These are phyloP conservation scores for Mythimna lalbum DNA, from an alignment of 2,888 invertebrate species.

Conservation along the genomic window DNA sequence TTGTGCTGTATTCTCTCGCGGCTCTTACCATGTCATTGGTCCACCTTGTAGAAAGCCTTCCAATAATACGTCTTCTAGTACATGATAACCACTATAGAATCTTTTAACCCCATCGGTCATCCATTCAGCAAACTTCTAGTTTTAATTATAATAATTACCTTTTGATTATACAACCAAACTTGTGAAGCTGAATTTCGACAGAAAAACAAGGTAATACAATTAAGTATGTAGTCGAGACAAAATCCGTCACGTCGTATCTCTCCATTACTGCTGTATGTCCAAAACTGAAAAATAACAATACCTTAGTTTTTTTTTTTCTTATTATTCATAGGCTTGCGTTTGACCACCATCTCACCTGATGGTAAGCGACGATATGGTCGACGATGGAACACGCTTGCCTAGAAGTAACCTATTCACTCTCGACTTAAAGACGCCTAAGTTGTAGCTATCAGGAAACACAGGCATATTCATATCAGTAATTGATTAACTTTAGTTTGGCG, in stretches of 20 bases:
- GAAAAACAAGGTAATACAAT: constrained; percentile 94
- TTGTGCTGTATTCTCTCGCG: too few species aligned
- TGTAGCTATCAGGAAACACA: too few species aligned
- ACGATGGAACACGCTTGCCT: too few species aligned
- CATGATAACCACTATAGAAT: background rate
- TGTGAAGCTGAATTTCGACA: constrained; percentile 95
- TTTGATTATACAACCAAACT: constrained; percentile 66
- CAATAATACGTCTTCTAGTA: background rate
- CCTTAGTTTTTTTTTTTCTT: too few species aligned
- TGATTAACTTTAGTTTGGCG: too few species aligned
- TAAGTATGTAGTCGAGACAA: constrained; percentile 96
- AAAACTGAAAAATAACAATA: constrained; percentile 92
- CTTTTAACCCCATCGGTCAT: background rate
- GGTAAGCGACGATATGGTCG: too few species aligned
- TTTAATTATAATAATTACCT: constrained; percentile 47
- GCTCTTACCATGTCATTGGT: background rate
- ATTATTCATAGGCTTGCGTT: too few species aligned
- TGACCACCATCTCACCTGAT: too few species aligned
- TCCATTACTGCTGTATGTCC: constrained; percentile 97
- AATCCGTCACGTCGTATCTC: constrained; percentile 97
- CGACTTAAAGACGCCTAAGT: too few species aligned
- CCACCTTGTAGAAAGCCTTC: background rate
- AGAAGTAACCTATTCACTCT: too few species aligned
- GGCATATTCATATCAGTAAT: too few species aligned
- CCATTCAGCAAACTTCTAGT: background rate